phyloP scores from a whole-genome alignment of 1,140 invertebrate genomes.

The Cotesia glomerata region DNA sequence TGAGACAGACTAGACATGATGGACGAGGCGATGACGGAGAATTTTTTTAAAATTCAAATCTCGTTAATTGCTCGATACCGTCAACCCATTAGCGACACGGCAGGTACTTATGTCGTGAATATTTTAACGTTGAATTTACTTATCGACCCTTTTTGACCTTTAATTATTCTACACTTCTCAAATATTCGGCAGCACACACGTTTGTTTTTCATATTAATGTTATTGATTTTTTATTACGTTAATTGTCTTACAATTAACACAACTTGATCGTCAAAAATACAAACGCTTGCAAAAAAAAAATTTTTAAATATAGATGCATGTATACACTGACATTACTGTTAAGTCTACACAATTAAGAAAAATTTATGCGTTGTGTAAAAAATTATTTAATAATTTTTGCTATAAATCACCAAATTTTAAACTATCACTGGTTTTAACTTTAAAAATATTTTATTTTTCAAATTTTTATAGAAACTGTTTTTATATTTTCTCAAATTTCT shows the following conservation, averaged over 20 bases:
- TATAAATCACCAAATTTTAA: too few relatives aligned
- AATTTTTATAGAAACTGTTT: too few relatives aligned
- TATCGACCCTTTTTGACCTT: slow-evolving; percentile 14
- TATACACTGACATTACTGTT: too few relatives aligned
- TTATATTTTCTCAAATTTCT: too few relatives aligned
- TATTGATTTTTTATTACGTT: not conserved
- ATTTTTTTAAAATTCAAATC: slow-evolving; percentile 26
- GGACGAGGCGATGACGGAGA: slow-evolving; percentile 6
- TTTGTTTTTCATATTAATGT: not conserved
- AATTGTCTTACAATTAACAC: not conserved
- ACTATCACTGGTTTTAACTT: too few relatives aligned
- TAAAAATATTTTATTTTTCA: too few relatives aligned
- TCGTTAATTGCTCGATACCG: slow-evolving; percentile 29
- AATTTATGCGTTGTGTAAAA: too few relatives aligned
- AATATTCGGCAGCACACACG: not conserved
- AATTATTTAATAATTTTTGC: too few relatives aligned
- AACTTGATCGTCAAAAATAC: too few relatives aligned
- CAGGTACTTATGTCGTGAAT: slow-evolving; percentile 27
- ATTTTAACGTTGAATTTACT: slow-evolving; percentile 27
- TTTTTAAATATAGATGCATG: too few relatives aligned
- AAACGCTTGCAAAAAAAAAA: too few relatives aligned
- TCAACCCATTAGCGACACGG: slow-evolving; percentile 24
- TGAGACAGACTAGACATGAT: slow-evolving; percentile 21
- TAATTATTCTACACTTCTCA: slow-evolving; percentile 12
- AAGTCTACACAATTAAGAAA: too few relatives aligned